Evolutionary conservation across 2,797 vertebrate genomes (phyloP), one percentile per base, ranked within the genome.

Genomic region (Rhinichthys osculus): DNA sequence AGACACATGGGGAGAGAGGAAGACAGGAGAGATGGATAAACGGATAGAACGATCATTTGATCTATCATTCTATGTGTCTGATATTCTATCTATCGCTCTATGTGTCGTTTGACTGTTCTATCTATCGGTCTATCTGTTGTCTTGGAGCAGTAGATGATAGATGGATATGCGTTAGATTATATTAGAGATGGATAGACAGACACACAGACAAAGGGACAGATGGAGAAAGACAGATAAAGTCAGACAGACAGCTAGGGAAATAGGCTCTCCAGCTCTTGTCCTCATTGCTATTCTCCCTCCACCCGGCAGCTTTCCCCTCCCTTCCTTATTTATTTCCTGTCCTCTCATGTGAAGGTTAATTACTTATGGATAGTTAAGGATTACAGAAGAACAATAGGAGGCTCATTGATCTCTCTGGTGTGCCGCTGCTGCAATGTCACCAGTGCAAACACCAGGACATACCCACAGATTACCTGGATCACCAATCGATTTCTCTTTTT

Each of bases 291-390:
- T 88, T 88, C 90, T 83, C 84, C 35, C 82, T 71, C 84, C 70
- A 47, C 40, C 73, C 44, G 0, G 30, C 30, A 44, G 77, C 52
- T 72, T 78, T 80, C 76, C 69, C 78, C 85, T 83, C 88, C 85
- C 44, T 78, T 84, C 87, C 38, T 81, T 90, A 88, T 90, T 90
- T 88, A 87, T 87, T 88, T 87, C 85, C 82, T 88, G 86, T 90
- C 81, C 69, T 90, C 87, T 87, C 78, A 85, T 88, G 80, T 86
- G 81, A 91, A 92, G 90, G 91, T 91, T 92, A 92, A 92, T 92
- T 91, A 92, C 90, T 91, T 91, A 85, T 82, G 90, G 90, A 91
- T 91, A 90, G 88, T 90, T 91, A 89, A 91, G 90, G 89, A 92
- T 92, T 92, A 90, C 85, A 89, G 82, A 83, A 86, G 88, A 90